phyloP scores from a whole-genome alignment of 2,797 vertebrate species.

The Leptodactylus fallax region DNA sequence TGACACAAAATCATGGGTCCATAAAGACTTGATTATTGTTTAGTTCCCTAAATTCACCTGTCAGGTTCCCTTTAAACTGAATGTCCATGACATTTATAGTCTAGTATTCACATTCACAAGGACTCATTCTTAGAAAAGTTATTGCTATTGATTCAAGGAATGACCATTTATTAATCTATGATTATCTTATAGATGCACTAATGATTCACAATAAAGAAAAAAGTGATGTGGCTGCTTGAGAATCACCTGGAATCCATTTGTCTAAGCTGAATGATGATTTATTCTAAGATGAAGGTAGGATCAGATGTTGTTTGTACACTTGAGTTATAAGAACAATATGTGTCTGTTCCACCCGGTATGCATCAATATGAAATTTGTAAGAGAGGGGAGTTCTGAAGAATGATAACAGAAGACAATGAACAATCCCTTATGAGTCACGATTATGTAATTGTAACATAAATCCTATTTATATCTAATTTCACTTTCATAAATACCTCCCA shows the following conservation, averaged over 20 bases:
- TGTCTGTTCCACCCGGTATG: background rate
- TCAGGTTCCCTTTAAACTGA: no score
- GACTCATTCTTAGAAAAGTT: background rate
- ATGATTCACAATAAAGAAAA: background rate
- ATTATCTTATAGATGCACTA: background rate
- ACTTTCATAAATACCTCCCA: background rate
- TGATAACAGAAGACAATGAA: background rate
- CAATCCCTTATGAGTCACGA: constrained; percentile 6
- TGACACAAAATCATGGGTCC: no score
- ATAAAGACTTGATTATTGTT: no score
- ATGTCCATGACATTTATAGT: no score
- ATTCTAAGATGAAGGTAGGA: background rate
- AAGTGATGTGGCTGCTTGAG: background rate
- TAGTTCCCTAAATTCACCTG: no score
- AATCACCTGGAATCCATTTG: constrained; percentile 27
- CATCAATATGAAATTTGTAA: background rate
- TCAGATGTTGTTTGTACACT: background rate
- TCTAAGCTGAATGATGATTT: constrained; percentile 3
- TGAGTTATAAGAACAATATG: constrained; percentile 24
- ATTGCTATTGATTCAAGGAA: background rate
- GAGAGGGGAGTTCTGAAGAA: background rate
- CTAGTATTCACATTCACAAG: background rate
- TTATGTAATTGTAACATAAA: constrained; percentile 7
- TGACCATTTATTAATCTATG: background rate
- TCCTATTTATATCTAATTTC: constrained; percentile 8